phyloP scores from a whole-genome alignment of 2,888 invertebrate genomes.

The Eumacrocentrus americanus region DNA sequence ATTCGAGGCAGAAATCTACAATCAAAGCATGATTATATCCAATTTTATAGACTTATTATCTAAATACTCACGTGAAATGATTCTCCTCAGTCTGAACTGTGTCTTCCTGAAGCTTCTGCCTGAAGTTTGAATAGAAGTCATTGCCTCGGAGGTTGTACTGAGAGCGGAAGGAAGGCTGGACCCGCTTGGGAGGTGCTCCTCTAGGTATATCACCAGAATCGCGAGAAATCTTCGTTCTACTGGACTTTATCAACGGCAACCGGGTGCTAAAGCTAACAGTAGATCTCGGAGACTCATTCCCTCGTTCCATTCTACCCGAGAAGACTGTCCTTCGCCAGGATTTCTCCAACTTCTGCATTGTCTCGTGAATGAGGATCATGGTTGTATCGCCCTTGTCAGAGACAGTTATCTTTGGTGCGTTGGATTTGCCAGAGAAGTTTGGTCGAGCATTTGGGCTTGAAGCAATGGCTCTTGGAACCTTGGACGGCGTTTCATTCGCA shows the following conservation, averaged over 20 bases:
- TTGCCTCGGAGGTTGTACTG: constrained; percentile 11
- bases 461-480: constrained; percentile 36
- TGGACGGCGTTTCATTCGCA: constrained; percentile 29
- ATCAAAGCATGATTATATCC: background rate
- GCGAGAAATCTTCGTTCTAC: constrained; percentile 26
- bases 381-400: constrained; percentile 31
- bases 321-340: constrained; percentile 31
- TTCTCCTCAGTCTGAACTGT: background rate
- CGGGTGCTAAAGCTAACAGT: constrained; percentile 24
- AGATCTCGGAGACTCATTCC: constrained; percentile 19
- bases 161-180: background rate
- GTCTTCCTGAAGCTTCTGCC: background rate
- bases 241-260: constrained; percentile 33
- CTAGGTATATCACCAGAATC: constrained; percentile 19
- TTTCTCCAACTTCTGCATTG: constrained; percentile 26
- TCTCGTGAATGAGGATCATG: constrained; percentile 12
- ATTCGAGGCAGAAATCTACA: constrained; percentile 39
- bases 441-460: constrained; percentile 37
- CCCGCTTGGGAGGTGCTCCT: background rate
- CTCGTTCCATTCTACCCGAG: constrained; percentile 23
- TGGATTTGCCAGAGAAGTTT: constrained; percentile 30
- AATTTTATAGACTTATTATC: background rate
- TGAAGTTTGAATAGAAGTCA: background rate
- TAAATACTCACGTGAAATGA: background rate
- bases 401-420: constrained; percentile 30